A percentile compares a stretch with the other conserved stretches of the same genome.
Conservation (phyloP, 2,888 invertebrate genomes). For the Cenopis cana region DNA sequence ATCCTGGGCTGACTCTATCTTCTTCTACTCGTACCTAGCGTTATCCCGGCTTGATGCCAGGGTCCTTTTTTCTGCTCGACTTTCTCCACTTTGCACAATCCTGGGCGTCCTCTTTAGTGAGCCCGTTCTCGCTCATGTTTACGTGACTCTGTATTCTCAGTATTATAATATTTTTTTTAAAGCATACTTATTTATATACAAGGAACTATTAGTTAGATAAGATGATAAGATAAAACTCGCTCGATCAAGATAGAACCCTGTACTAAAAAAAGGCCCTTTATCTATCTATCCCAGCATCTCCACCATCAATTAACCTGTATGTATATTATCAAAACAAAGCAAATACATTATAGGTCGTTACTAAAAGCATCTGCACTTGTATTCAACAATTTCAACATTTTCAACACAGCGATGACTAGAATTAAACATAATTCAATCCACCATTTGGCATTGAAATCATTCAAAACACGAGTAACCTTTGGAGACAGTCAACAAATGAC, state of each 20-base stretch:
- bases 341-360: neutral
- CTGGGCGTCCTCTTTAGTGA: too few relatives aligned
- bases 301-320: neutral
- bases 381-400: slow-evolving; percentile 11
- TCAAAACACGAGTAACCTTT: slow-evolving; percentile 24
- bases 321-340: neutral
- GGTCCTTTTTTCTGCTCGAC: too few relatives aligned
- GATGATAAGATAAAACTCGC: neutral
- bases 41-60: too few relatives aligned
- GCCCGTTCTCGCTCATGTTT: too few relatives aligned
- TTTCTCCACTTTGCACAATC: too few relatives aligned
- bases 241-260: neutral
- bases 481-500: slow-evolving; percentile 47
- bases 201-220: neutral
- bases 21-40: too few relatives aligned
- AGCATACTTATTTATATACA: too few relatives aligned
- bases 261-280: neutral
- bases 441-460: slow-evolving; percentile 38
- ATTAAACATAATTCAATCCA: slow-evolving; percentile 32
- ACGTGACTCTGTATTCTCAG: too few relatives aligned
- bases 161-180: neutral
- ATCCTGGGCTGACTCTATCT: too few relatives aligned
- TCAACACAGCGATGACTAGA: slow-evolving; percentile 20
- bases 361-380: slow-evolving; percentile 10
- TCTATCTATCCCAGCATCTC: slow-evolving; percentile 3